Evolutionary conservation across 2,888 invertebrate species (phyloP), one percentile per base, ranked within the genome.

Genomic region (Bedellia somnulentella): DNA sequence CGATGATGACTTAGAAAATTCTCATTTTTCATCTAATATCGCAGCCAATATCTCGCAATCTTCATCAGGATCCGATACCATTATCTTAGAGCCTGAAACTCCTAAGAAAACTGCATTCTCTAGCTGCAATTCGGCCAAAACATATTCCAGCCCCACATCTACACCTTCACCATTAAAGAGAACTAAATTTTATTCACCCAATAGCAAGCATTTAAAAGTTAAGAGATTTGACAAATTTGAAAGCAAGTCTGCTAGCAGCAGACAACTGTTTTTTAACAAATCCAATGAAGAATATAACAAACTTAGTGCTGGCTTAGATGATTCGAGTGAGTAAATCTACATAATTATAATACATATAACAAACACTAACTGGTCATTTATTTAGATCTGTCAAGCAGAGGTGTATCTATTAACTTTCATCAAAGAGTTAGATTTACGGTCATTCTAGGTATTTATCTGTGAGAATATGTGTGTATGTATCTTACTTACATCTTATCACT

Each of bases 291-390:
- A 39, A 15, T 50, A 51, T 31, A 29, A 22, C 17, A 33, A 42
- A 27, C 44, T 46, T 26, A 46, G 45, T 37, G 32, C 45, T 15
- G 52, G 45, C 5, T 42, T 52, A 36, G 66, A 71, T 57, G 66
- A 70, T 34, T 68, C 62, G 40, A 68, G 73, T 73, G 49, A 60
- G 63, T 45, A 23, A 12, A 15, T 5, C 16, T 10, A 31, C 15
- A 11, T 26, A 5, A 12, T 26, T 31, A 5, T 26, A 5, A 30
- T 30, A 21, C 5, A 4, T 24, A 16, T 24, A 11, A 3, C 2
- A 13, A 14, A 5, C n/a, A 29, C 8, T n/a, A n/a, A n/a, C n/a
- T n/a, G n/a, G n/a, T n/a, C n/a, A n/a, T n/a, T n/a, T n/a, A n/a
- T n/a, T n/a, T n/a, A n/a, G n/a, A n/a, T n/a, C n/a, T n/a, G n/a